Evolutionary conservation across 2,888 invertebrate genomes (phyloP), one percentile per base, ranked within the genome.

Genomic region (Patella ulyssiponensis): DNA sequence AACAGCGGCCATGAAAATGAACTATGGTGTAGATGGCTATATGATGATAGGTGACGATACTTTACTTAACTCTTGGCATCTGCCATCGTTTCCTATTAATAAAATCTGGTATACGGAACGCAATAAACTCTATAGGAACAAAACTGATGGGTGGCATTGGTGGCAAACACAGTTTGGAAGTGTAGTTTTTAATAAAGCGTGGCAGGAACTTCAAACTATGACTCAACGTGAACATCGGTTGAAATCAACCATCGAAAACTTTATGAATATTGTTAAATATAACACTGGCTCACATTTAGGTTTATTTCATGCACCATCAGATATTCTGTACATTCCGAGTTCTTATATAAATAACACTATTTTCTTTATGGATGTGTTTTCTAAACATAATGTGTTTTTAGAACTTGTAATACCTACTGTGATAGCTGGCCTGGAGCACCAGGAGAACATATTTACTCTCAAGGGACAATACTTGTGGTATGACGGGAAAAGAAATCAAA

Each of bases 1-100:
- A n/a, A 20, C 71, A 11, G 74, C 52, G 2, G 84, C 84, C 5
- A 74, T 77, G 52, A 56, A 76, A 27, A 80, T 85, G 82, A 70
- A 75, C 17, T 80, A 82, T 76, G 81, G 80, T 12, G 79, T 82
- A 12, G 74, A 72, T 9, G 85, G 82, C 0, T 82, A 78, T 76
- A 73, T 85, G 17, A 74, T 75, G 70, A 76, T 82, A 23, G 69
- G 80, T 0, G 83, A 84, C 20, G 75, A 73, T 20, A 79, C 78
- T 73, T 76, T 78, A 70, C 51, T 84, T 15, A 70, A 74, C 51
- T 11, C 58, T 2, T 69, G 74, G 54, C 23, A 74, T 14, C 23
- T 77, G 54, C 44, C 69, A 4, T 11, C 15, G 11, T 20, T 72
- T 54, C 76, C 56, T 15, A 17, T 52, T 51, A 44, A 76, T 56